Evolutionary conservation across 2,888 invertebrate species (phyloP).

Genomic region (Clanis bilineata): DNA sequence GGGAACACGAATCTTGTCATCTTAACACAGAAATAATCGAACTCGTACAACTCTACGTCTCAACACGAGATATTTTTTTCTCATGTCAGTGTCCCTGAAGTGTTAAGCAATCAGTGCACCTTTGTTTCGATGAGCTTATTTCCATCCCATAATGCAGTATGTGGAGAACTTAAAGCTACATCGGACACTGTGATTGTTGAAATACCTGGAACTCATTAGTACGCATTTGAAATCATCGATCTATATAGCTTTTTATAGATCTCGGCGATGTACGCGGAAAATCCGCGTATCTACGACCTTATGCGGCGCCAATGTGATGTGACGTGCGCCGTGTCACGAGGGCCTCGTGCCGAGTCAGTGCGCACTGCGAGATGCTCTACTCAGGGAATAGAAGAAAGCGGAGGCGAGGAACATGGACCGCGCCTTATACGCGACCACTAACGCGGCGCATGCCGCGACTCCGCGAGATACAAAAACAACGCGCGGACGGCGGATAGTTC

Average conservation of each 20-base stretch:
- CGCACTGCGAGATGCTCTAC: neutral
- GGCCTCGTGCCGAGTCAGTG: no score
- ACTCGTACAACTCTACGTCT: neutral
- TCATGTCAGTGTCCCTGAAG: no score
- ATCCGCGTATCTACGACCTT: neutral
- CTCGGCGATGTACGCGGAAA: neutral
- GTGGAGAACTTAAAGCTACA: neutral
- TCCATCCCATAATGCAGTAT: no score
- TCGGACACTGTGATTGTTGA: neutral
- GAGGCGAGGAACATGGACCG: neutral
- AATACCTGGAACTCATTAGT: neutral
- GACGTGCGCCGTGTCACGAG: no score
- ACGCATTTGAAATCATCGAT: neutral
- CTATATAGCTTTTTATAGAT: neutral
- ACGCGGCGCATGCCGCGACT: neutral
- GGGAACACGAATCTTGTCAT: neutral
- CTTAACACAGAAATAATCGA: neutral
- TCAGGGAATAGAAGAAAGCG: constrained; percentile 6
- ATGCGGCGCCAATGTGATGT: neutral
- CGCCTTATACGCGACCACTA: neutral
- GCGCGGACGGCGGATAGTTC: neutral
- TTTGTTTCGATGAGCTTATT: no score
- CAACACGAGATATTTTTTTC: no score
- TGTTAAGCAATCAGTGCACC: no score
- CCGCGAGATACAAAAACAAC: neutral